These are phyloP conservation scores for Lutjanus argentimaculatus DNA, from an alignment of 2,797 vertebrate genomes.

Conservation along the genomic window DNA sequence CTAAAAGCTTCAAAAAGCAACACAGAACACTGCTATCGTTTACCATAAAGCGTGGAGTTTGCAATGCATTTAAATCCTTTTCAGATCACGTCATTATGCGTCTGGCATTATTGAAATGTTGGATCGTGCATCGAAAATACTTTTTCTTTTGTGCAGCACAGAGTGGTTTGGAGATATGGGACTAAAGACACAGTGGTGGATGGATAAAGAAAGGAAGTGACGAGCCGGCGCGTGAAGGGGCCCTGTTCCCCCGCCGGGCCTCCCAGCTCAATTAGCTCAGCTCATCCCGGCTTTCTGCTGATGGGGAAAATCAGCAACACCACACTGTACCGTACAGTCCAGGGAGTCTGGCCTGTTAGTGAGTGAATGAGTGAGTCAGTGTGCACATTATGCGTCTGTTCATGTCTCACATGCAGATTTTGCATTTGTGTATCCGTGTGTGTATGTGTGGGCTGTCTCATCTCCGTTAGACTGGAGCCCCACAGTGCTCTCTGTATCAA, in stretches of 20 bases:
- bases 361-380: conserved; percentile 71
- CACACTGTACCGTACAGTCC: conserved; percentile 70
- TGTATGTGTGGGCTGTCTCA: conserved; percentile 58
- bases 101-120: conserved; percentile 25
- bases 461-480: conserved; percentile 73
- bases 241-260: conserved; percentile 73
- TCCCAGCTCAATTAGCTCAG: conserved; percentile 88
- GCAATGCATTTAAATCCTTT: conserved; percentile 24
- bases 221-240: conserved; percentile 68
- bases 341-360: conserved; percentile 76
- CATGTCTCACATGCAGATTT: conserved; percentile 68
- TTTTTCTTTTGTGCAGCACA: conserved; percentile 43
- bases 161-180: conserved; percentile 67
- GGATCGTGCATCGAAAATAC: conserved; percentile 19
- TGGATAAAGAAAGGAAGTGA: conserved; percentile 83
- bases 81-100: conserved; percentile 18
- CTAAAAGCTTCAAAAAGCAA: not conserved
- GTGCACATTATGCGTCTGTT: conserved; percentile 68
- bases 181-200: conserved; percentile 61
- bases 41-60: not conserved
- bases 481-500: conserved; percentile 75
- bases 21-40: conserved; percentile 14
- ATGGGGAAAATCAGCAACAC: conserved; percentile 80
- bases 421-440: conserved; percentile 53
- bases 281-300: conserved; percentile 85